These are phyloP conservation scores for Ceratotherium simum DNA, from an alignment of 2,113 vertebrate species.

Conservation along the genomic window DNA sequence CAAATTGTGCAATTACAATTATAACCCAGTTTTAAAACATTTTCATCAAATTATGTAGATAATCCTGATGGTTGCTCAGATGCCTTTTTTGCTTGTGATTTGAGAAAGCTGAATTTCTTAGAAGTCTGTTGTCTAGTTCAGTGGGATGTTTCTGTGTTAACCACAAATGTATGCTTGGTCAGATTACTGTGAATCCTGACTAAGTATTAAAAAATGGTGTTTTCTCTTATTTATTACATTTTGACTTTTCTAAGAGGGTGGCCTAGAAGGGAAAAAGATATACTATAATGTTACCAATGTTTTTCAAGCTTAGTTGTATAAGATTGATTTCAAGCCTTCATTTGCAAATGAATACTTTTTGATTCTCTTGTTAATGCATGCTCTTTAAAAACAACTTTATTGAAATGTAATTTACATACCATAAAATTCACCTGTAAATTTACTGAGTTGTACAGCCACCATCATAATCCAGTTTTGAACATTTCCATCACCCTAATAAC, in stretches of 20 bases:
- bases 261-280: background rate
- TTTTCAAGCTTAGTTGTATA: background rate
- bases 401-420: background rate
- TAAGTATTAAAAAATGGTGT: background rate
- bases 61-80: background rate
- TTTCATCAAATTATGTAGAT: constrained; percentile 19
- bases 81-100: constrained; percentile 12
- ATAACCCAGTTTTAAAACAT: background rate
- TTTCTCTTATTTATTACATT: constrained; percentile 9
- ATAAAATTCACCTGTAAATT: background rate
- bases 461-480: background rate
- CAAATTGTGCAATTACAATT: background rate
- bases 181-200: background rate
- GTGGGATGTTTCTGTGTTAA: background rate
- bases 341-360: constrained; percentile 19
- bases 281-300: background rate
- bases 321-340: background rate
- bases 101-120: constrained; percentile 31
- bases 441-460: background rate
- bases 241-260: background rate
- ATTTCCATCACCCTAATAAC: background rate
- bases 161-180: background rate
- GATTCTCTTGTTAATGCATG: constrained; percentile 1
- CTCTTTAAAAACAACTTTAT: background rate
- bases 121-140: background rate